Percentiles rank a stretch among this genome's conserved stretches.
Evolutionary conservation across 2,888 invertebrate genomes (phyloP).

Genomic region (Theodoxus fluviatilis): DNA sequence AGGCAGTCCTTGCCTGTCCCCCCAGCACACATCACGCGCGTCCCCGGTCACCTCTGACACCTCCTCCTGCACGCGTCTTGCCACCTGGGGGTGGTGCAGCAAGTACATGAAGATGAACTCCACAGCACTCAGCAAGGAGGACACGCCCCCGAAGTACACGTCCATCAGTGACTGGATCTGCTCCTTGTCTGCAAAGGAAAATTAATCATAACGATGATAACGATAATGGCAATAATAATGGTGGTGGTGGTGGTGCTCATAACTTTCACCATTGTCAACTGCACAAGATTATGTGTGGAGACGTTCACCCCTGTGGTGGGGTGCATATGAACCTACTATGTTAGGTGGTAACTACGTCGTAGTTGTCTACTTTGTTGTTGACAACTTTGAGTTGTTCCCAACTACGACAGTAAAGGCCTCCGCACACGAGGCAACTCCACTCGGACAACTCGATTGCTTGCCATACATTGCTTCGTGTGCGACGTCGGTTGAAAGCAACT

Average conservation of each 20-base stretch:
- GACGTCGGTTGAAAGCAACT: too few species aligned
- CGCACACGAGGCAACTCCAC: too few species aligned
- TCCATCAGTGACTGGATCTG: conserved; percentile 34
- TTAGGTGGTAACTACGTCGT: too few species aligned
- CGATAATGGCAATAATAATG: neutral
- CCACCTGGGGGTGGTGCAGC: conserved; percentile 30
- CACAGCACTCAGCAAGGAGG: conserved; percentile 31
- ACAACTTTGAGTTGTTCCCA: neutral
- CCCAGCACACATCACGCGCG: conserved; percentile 26
- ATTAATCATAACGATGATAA: neutral
- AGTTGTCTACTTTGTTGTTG: too few species aligned
- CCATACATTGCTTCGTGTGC: too few species aligned
- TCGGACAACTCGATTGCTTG: too few species aligned
- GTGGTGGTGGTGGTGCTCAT: too few species aligned
- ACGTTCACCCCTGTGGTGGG: too few species aligned
- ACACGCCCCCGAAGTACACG: conserved; percentile 35
- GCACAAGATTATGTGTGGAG: too few species aligned
- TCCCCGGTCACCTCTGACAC: conserved; percentile 25
- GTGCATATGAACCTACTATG: too few species aligned
- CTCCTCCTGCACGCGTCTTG: conserved; percentile 30
- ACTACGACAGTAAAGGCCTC: neutral
- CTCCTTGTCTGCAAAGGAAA: conserved; percentile 31
- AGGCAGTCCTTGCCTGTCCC: conserved; percentile 30
- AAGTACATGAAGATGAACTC: conserved; percentile 34
- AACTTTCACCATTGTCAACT: too few species aligned